Evolutionary conservation across 2,113 vertebrate species (phyloP), one percentile per base, ranked within the genome.

Genomic region (Sarotherodon lohbergeri): DNA sequence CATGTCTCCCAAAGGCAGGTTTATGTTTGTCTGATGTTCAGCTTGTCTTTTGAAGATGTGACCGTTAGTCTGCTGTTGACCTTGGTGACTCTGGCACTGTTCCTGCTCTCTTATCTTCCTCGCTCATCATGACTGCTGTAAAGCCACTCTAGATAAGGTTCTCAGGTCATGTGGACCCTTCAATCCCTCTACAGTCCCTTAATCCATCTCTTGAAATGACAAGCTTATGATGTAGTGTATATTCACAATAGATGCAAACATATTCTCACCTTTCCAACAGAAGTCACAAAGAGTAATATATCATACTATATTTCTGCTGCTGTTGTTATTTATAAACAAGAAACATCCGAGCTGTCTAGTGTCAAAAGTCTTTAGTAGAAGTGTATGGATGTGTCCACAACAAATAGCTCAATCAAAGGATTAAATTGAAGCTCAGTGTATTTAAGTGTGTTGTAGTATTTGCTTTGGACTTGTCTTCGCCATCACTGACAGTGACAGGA

Each of bases 91-190:
- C 80, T 19, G 52, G 17, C 56, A 27, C 61, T 68, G 24, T 71
- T 66, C n/a, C 66, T 34, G 46, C 59, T 11, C 80, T 13, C 48
- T 81, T 91, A 93, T 93, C 90, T 32, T 4, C 63, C 4, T 10
- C 2, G 4, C 84, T 83, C 86, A 89, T 84, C 84, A 12, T 9
- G 13, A 27, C 88, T 76, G 78, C 83, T 66, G 71, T 46, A 55
- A 54, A 82, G 88, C 88, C n/a, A 83, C 83, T 91, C 41, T 3
- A 89, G 92, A 94, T 95, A 92, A 92, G 89, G 84, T 22, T 56
- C 81, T 34, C 5, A 6, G 84, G 59, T 84, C 88, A 83, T n/a
- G 55, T 76, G 81, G 82, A 81, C 84, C 80, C 81, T 84, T 88
- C 56, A 76, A 50, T 55, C 19, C 61, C 39, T 4, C n/a, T 6